A percentile compares a stretch with the other conserved stretches of the same genome.
Conservation (phyloP, 2,797 vertebrate genomes). For the Poecilia picta region DNA sequence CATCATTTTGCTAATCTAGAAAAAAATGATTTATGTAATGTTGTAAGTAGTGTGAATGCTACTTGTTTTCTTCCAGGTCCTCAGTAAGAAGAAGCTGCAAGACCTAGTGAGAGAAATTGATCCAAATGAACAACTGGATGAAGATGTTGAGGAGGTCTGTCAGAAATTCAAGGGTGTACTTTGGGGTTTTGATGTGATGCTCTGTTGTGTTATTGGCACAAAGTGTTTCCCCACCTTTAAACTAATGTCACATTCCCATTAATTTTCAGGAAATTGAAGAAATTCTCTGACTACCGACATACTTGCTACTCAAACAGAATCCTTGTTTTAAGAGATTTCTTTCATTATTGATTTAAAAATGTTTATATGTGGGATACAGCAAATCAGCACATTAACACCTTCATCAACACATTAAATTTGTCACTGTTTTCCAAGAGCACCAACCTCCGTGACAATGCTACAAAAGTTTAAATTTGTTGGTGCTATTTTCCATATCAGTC, state of each 20-base stretch:
- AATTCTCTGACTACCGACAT: background rate
- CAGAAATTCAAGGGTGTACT: background rate
- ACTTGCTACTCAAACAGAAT: background rate
- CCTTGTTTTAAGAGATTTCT: background rate
- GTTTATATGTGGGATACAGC: background rate
- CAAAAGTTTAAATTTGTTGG: background rate
- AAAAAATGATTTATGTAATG: background rate
- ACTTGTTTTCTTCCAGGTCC: constrained; percentile 80
- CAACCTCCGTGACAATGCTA: background rate
- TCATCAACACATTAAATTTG: background rate
- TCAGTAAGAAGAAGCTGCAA: constrained; percentile 98
- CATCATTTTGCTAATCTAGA: background rate
- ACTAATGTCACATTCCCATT: background rate
- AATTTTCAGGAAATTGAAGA: background rate
- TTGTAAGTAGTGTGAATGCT: background rate
- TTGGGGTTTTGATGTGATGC: background rate
- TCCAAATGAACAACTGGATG: constrained; percentile 97
- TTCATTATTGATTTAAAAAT: background rate
- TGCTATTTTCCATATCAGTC: background rate
- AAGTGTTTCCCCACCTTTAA: background rate
- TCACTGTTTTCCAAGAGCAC: background rate
- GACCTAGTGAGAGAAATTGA: constrained; percentile 98
- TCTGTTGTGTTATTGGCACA: background rate
- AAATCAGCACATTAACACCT: background rate
- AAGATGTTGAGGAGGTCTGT: constrained; percentile 97